Evolutionary conservation across 2,113 vertebrate species (phyloP).

Genomic region (Abramis brama): DNA sequence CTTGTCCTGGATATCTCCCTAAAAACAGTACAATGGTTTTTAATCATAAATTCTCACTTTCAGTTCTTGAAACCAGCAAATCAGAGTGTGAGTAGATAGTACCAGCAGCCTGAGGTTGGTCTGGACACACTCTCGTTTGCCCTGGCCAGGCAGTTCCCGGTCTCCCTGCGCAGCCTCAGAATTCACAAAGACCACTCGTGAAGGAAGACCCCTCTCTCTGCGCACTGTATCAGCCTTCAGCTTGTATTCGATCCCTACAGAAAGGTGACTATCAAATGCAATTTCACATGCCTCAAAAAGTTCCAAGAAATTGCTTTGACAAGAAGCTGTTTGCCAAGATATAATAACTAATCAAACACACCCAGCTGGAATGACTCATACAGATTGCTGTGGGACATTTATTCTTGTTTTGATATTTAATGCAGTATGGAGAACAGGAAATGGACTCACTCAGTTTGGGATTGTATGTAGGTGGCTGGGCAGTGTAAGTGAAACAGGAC

Average conservation of each 20-base stretch:
- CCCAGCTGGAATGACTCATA: slow-evolving; percentile 5
- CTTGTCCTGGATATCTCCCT: slow-evolving; percentile 85
- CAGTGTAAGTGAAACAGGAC: slow-evolving; percentile 84
- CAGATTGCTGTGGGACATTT: not conserved
- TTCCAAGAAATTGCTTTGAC: not conserved
- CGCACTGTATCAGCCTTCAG: slow-evolving; percentile 78
- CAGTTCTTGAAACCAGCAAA: not conserved
- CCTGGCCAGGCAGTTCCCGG: slow-evolving; percentile 76
- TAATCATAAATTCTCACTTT: not conserved
- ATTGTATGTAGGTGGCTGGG: slow-evolving; percentile 77
- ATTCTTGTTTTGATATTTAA: slow-evolving; percentile 62
- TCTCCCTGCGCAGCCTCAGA: slow-evolving; percentile 58
- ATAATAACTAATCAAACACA: not conserved
- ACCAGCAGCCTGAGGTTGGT: slow-evolving; percentile 80
- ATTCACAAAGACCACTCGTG: slow-evolving; percentile 78
- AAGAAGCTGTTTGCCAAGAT: not conserved
- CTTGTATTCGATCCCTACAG: slow-evolving; percentile 44
- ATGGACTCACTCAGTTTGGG: slow-evolving; percentile 83
- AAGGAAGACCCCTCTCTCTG: slow-evolving; percentile 69
- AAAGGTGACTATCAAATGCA: slow-evolving; percentile 72
- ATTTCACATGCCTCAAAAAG: not conserved
- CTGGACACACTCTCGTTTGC: slow-evolving; percentile 73
- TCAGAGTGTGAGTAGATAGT: slow-evolving; percentile 32
- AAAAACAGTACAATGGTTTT: slow-evolving; percentile 25
- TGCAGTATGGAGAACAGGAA: not conserved